These are phyloP conservation scores for Alfaro cultratus DNA, from an alignment of 2,797 vertebrate genomes.

Conservation along the genomic window DNA sequence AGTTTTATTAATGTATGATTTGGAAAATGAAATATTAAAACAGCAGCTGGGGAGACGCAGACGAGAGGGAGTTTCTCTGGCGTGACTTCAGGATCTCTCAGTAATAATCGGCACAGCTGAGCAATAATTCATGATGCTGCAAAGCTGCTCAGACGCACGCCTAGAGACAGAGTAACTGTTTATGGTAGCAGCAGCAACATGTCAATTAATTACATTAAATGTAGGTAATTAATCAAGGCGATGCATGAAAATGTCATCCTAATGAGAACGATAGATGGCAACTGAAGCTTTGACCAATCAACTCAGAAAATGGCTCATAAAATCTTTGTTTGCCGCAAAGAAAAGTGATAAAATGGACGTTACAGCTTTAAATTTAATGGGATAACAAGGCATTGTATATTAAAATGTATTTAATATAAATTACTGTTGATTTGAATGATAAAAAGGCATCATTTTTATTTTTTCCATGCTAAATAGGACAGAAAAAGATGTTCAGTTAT, in stretches of 20 bases:
- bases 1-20: slow-evolving; percentile 77
- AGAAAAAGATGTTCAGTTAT: background rate
- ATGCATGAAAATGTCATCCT: background rate
- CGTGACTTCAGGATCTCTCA: slow-evolving; percentile 72
- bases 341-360: background rate
- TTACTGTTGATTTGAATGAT: background rate
- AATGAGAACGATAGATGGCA: background rate
- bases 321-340: background rate
- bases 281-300: background rate
- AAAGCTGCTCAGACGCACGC: slow-evolving; percentile 20
- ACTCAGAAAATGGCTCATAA: background rate
- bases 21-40: slow-evolving; percentile 68
- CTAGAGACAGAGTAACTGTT: background rate
- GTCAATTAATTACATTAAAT: slow-evolving; percentile 1
- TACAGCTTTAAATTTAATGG: background rate
- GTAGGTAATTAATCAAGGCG: background rate
- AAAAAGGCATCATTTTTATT: no score
- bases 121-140: slow-evolving; percentile 6
- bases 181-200: slow-evolving; percentile 13
- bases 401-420: background rate
- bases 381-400: background rate
- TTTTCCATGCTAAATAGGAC: no score
- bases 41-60: slow-evolving; percentile 76
- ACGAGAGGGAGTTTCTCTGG: slow-evolving; percentile 66
- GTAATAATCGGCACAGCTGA: slow-evolving; percentile 57